Base-by-base conservation (phyloP, 1,140 invertebrate species). In the Carcinoscorpius rotundicauda region DNA sequence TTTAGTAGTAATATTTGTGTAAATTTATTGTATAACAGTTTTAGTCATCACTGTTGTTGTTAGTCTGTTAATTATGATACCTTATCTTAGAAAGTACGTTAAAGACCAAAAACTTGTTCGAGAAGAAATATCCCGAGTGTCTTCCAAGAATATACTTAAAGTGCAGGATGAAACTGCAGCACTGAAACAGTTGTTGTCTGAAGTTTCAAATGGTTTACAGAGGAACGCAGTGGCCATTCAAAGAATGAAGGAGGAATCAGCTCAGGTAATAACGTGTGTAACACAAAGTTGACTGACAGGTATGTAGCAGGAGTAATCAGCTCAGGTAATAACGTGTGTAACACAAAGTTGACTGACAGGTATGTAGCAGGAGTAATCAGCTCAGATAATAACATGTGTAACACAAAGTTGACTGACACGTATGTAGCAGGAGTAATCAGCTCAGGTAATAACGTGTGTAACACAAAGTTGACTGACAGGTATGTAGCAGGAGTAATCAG, bases 21-120 rank as follows among this genome's bases (percentile, higher is more conserved):
- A 48, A 4, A 4, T 58, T 53, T 59, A 29, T 49, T 4, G 55
- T 55, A 11, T 57, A 10, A 10, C 2, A 10, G 3, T 11, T 2
- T 11, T 57, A 10, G 10, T 11, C 11, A 10, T 10, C 57, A 48
- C n/a, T 64, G 48, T 6, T n/a, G 9, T n/a, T 3, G 29, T 29
- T 29, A 29, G 2, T 68, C 6, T 50, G 49, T 64, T 5, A 73
- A 70, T 73, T 73, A 29, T 79, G 83, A 60, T 81, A 83, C 65
- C 59, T 29, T 73, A 78, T 49, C 82, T 81, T 68, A 93, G 91
- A 72, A 84, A 85, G 63, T 86, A 86, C 78, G 86, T 92, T 0
- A 91, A 91, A 78, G 83, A 86, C 62, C 88, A 92, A 74, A 93
- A 93, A 76, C 79, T 80, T 0, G 78, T 88, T 6, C 86, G 87